Evolutionary conservation across 2,888 invertebrate species (phyloP), one percentile per base, ranked within the genome.

Genomic region (Margaritifera margaritifera): DNA sequence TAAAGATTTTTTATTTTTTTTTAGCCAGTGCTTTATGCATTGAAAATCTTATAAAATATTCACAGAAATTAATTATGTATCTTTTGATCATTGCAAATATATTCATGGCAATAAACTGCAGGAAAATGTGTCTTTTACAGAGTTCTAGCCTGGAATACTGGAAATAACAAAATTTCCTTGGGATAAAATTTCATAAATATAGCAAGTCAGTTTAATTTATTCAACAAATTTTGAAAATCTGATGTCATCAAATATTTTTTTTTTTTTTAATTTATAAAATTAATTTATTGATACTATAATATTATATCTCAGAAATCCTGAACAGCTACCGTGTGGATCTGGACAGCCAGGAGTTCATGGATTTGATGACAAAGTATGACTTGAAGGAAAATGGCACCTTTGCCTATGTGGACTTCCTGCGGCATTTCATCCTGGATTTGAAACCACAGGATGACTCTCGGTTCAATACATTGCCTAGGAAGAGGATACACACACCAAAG

Each of bases 331-430:
- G 80, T 55, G 72, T 84, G 8, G 74, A 80, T 42, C 68, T 88
- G 60, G 66, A 79, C 6, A 76, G 82, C 5, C 80, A 84, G 54
- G 87, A 88, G 53, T 82, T 87, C 66, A 75, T 81, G 24, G 81
- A 83, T 67, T 65, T 89, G 64, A 77, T 84, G 67, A 83, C 83
- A 20, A 89, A 89, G 71, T 89, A 86, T 75, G 89, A 88, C 72
- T 65, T 88, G 54, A 77, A 83, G 56, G 87, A 86, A 64, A 84
- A 86, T 71, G 87, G 86, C 50, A 75, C 74, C 4, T 87, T 89
- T 77, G 81, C 81, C 66, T 89, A 89, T 71, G 70, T 75, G 1
- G 86, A 88, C 59, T 88, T 89, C 79, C 82, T 89, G 27, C 80
- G 86, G 0, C 86, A 88, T 71, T 88, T 89, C 70, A 82, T 89